Conservation (phyloP, 2,888 invertebrate species). For the Octonoba sinensis region DNA sequence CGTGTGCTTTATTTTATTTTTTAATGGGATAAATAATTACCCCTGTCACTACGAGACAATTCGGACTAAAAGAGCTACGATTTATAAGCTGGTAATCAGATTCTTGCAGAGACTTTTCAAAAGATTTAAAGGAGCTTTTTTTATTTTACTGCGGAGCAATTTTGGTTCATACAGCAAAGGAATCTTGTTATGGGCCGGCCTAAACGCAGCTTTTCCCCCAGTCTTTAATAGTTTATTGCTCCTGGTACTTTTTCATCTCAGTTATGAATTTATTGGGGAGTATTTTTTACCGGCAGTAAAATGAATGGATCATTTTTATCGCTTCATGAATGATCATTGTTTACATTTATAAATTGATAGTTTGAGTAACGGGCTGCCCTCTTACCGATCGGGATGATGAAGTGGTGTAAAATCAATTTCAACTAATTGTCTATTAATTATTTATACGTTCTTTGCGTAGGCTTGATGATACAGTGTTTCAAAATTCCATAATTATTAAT, state of each 20-base stretch:
- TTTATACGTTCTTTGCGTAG: no score
- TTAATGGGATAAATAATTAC: conserved; percentile 31
- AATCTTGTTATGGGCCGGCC: neutral
- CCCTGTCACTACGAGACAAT: conserved; percentile 21
- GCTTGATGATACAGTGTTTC: no score
- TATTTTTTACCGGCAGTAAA: neutral
- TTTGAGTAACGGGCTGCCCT: conserved; percentile 15
- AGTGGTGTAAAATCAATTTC: no score
- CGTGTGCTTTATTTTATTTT: conserved; percentile 9
- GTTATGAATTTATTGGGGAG: conserved; percentile 5
- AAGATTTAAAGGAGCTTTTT: conserved; percentile 2
- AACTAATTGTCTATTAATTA: no score
- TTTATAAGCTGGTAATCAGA: conserved; percentile 29
- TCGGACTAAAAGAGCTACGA: conserved; percentile 7
- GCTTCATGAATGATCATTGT: conserved; percentile 17
- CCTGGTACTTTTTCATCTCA: neutral
- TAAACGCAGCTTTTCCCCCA: neutral
- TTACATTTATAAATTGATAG: conserved; percentile 55
- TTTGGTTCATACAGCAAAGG: neutral
- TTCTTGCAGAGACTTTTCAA: neutral
- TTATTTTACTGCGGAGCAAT: conserved; percentile 5
- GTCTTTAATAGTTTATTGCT: conserved; percentile 6
- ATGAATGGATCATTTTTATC: conserved; percentile 6
- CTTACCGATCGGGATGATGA: neutral
- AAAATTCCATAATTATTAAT: no score